Conservation (phyloP, 2,797 vertebrate species). For the Smutsia temminckii region DNA sequence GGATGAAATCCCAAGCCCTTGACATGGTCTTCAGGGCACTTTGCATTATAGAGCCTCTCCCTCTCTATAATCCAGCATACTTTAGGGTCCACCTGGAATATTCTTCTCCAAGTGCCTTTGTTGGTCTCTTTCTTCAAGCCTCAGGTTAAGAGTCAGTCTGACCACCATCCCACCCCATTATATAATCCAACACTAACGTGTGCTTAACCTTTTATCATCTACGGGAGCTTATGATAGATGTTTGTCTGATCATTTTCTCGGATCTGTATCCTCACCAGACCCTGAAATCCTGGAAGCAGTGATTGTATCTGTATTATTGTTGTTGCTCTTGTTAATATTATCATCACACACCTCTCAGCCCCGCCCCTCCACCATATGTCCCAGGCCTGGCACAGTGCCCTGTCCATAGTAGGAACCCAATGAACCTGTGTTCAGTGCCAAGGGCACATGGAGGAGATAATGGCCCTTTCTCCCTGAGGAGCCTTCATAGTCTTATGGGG, state of each 20-base stretch:
- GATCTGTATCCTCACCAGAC: not conserved
- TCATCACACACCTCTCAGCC: not conserved
- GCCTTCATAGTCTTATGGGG: not conserved
- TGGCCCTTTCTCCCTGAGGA: not conserved
- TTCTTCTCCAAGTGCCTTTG: not conserved
- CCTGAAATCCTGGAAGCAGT: not conserved
- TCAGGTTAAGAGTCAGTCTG: not conserved
- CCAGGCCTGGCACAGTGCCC: not conserved
- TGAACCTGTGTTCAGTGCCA: not conserved
- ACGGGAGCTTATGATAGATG: not conserved
- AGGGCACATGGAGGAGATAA: not conserved
- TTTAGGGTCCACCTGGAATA: not conserved
- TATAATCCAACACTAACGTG: no score
- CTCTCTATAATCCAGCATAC: not conserved
- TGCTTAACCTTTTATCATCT: no score
- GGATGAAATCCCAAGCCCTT: not conserved
- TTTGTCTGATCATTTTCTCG: not conserved
- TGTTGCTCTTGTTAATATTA: not conserved
- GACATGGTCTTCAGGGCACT: no score
- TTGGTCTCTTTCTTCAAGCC: not conserved
- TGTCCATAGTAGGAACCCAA: not conserved
- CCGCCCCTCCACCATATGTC: no score
- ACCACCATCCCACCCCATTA: no score
- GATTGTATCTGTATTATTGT: not conserved
- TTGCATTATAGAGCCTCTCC: not conserved